A percentile compares a stretch with the other conserved stretches of the same genome.
These are phyloP conservation scores for Empis livida DNA, from an alignment of 2,888 invertebrate species.

Conservation along the genomic window DNA sequence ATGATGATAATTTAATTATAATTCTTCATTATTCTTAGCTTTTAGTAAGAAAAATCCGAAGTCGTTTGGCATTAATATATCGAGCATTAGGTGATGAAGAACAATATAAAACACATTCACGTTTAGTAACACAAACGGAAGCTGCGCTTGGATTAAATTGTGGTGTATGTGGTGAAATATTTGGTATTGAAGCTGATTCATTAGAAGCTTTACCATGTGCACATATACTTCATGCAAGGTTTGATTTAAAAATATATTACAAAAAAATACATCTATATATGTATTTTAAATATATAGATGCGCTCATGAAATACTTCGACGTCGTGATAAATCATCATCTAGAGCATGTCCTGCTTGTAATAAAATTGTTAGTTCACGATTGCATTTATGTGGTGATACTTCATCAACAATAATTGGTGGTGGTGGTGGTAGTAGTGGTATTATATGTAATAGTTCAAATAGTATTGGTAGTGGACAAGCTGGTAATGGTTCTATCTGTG, in stretches of 20 bases:
- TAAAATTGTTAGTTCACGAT: constrained; percentile 49
- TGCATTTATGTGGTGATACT: constrained; percentile 39
- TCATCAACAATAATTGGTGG: constrained; percentile 9
- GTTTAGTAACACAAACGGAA: constrained; percentile 50
- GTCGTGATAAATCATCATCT: constrained; percentile 49
- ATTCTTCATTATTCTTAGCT: constrained; percentile 36
- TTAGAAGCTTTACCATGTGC: constrained; percentile 75
- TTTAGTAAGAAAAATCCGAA: constrained; percentile 64
- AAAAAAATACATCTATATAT: too few relatives aligned
- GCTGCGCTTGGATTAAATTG: constrained; percentile 61
- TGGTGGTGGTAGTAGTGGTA: constrained; percentile 7
- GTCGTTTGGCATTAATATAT: constrained; percentile 68
- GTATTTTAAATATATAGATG: too few relatives aligned
- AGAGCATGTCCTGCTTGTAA: constrained; percentile 59
- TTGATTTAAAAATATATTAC: too few relatives aligned
- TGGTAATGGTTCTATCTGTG: constrained; percentile 2
- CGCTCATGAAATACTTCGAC: constrained; percentile 51
- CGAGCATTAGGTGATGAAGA: constrained; percentile 69
- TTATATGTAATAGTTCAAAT: neutral
- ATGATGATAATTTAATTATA: too few relatives aligned
- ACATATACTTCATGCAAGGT: constrained; percentile 78
- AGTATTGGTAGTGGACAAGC: constrained; percentile 10
- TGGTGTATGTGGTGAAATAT: constrained; percentile 67
- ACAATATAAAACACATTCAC: constrained; percentile 60
- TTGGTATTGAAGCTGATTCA: constrained; percentile 57